Percentiles rank a stretch among this genome's conserved stretches.
phyloP scores from a whole-genome alignment of 2,888 invertebrate genomes.

The Papilio elwesi region DNA sequence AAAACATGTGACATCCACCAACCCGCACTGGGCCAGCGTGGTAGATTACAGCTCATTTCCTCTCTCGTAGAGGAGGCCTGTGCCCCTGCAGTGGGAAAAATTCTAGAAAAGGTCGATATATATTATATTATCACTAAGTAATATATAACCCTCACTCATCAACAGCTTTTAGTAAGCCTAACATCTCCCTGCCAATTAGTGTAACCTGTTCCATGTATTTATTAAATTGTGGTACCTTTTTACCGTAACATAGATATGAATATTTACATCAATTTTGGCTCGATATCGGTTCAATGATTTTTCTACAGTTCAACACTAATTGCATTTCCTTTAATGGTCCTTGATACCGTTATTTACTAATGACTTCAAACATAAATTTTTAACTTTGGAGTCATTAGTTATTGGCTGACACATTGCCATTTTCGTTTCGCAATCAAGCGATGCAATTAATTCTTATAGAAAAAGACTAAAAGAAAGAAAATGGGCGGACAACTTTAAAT shows the following conservation, averaged over 20 bases:
- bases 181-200: too few species aligned
- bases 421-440: constrained; percentile 28
- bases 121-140: too few species aligned
- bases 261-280: too few species aligned
- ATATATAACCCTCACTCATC: too few species aligned
- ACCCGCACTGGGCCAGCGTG: too few species aligned
- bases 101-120: too few species aligned
- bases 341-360: constrained; percentile 24
- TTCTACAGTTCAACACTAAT: constrained; percentile 1
- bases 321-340: constrained; percentile 3
- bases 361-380: too few species aligned
- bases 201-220: not conserved
- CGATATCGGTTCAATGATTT: constrained; percentile 13
- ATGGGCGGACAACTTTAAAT: constrained; percentile 23
- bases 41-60: too few species aligned
- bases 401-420: constrained; percentile 20
- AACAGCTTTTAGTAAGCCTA: too few species aligned
- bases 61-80: too few species aligned
- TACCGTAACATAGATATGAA: not conserved
- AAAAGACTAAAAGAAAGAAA: constrained; percentile 11
- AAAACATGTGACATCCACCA: too few species aligned
- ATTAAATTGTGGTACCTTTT: not conserved
- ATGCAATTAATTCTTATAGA: constrained; percentile 18
- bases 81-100: too few species aligned
- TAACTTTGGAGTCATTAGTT: constrained; percentile 15